phyloP scores from a whole-genome alignment of 2,888 invertebrate genomes.

The Ennomos erosarius region DNA sequence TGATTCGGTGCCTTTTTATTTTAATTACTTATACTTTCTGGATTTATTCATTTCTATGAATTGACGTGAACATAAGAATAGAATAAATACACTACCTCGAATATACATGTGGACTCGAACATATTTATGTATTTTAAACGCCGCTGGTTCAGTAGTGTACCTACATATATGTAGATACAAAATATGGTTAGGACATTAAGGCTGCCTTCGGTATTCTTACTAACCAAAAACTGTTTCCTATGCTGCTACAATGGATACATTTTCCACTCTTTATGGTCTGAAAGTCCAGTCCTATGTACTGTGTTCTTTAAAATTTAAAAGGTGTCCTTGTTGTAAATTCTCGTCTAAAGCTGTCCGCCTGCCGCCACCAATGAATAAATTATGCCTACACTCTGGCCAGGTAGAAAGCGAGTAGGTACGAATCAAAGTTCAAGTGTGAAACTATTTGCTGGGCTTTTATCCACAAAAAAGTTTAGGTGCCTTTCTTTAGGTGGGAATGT shows the following conservation, averaged over 20 bases:
- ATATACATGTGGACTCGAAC: too few species aligned
- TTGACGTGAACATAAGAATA: too few species aligned
- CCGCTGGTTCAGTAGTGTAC: too few species aligned
- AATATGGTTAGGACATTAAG: too few species aligned
- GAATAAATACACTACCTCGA: too few species aligned
- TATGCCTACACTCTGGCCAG: slow-evolving; percentile 47
- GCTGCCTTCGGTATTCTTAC: slow-evolving; percentile 47
- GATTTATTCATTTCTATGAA: too few species aligned
- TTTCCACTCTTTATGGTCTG: slow-evolving; percentile 76
- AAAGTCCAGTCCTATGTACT: slow-evolving; percentile 75
- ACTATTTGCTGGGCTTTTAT: slow-evolving; percentile 28
- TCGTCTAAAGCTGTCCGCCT: slow-evolving; percentile 53
- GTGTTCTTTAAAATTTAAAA: slow-evolving; percentile 77
- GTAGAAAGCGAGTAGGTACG: slow-evolving; percentile 25
- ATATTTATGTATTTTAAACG: too few species aligned
- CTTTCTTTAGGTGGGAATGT: slow-evolving; percentile 21
- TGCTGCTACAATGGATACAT: slow-evolving; percentile 66
- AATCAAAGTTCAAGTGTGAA: slow-evolving; percentile 39
- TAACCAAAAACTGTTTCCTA: slow-evolving; percentile 59
- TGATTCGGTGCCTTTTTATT: too few species aligned
- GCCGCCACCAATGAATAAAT: slow-evolving; percentile 72
- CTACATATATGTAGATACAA: too few species aligned
- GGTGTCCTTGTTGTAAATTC: slow-evolving; percentile 72
- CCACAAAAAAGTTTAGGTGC: slow-evolving; percentile 23
- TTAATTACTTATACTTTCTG: too few species aligned